Evolutionary conservation across 1,140 invertebrate genomes (phyloP).

Genomic region (Drosophila jambulina): DNA sequence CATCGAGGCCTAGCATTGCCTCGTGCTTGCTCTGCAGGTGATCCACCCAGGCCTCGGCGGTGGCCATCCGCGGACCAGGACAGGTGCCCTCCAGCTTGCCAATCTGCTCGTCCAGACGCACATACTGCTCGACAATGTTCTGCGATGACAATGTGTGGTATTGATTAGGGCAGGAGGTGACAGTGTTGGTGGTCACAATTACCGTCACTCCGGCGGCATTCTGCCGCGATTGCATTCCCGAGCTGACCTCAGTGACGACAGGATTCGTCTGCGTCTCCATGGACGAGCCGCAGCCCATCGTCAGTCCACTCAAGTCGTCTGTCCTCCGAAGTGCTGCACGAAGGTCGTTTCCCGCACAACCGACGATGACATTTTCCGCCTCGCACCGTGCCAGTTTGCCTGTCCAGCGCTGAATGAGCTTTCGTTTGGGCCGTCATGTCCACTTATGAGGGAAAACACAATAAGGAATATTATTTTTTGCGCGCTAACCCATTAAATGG

Average conservation of each 20-base stretch:
- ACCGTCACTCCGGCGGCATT: conserved; percentile 58
- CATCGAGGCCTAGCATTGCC: conserved; percentile 68
- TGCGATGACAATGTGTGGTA: conserved; percentile 23
- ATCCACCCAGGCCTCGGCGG: conserved; percentile 81
- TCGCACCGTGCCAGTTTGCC: conserved; percentile 43
- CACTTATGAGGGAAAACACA: conserved; percentile 60
- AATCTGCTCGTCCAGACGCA: conserved; percentile 78
- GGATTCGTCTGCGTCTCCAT: conserved; percentile 69
- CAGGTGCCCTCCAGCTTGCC: conserved; percentile 74
- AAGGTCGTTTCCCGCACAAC: conserved; percentile 13
- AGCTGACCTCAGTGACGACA: conserved; percentile 47
- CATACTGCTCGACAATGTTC: conserved; percentile 70
- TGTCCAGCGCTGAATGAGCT: conserved; percentile 66
- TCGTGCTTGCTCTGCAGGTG: conserved; percentile 74
- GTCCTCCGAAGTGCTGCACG: conserved; percentile 32
- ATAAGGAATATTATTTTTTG: conserved; percentile 62
- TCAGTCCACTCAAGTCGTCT: conserved; percentile 35
- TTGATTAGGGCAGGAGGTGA: conserved; percentile 35
- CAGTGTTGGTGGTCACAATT: not conserved
- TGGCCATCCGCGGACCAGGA: conserved; percentile 80
- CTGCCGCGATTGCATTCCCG: conserved; percentile 44
- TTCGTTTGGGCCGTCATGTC: conserved; percentile 41
- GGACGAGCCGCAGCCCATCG: conserved; percentile 82
- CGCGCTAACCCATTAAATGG: conserved; percentile 48
- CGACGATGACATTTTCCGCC: conserved; percentile 55